Conservation (phyloP, 1,140 invertebrate species). For the Chironomus tepperi region DNA sequence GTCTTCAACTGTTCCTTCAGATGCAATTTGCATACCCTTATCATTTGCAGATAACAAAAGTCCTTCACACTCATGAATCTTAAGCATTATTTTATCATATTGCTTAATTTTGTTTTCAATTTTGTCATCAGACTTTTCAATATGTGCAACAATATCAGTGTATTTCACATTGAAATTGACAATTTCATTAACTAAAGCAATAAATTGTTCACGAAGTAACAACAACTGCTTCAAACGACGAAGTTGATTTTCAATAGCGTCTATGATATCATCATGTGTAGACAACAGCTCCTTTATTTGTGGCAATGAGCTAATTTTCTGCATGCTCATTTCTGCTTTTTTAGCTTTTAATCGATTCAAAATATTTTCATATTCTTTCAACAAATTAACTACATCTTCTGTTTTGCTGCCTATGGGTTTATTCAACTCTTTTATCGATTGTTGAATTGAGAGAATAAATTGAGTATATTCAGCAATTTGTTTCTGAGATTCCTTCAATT, state of each 20-base stretch:
- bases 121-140: conserved; percentile 69
- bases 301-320: conserved; percentile 55
- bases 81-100: conserved; percentile 74
- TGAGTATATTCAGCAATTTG: conserved; percentile 69
- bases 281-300: conserved; percentile 68
- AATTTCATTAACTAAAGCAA: conserved; percentile 76
- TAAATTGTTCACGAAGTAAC: conserved; percentile 75
- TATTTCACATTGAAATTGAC: conserved; percentile 79
- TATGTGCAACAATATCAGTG: conserved; percentile 72
- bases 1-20: conserved; percentile 76
- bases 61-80: conserved; percentile 85
- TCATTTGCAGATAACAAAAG: conserved; percentile 74
- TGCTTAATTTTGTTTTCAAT: conserved; percentile 80
- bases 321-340: conserved; percentile 66
- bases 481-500: conserved; percentile 66
- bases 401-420: conserved; percentile 76
- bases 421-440: conserved; percentile 70
- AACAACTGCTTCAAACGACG: conserved; percentile 66
- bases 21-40: conserved; percentile 84
- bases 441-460: conserved; percentile 70
- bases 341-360: conserved; percentile 70
- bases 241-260: conserved; percentile 73
- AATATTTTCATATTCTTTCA: conserved; percentile 69
- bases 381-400: conserved; percentile 71
- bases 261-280: conserved; percentile 76